Evolutionary conservation across 2,888 invertebrate genomes (phyloP).

Genomic region (Gryllus longicercus): DNA sequence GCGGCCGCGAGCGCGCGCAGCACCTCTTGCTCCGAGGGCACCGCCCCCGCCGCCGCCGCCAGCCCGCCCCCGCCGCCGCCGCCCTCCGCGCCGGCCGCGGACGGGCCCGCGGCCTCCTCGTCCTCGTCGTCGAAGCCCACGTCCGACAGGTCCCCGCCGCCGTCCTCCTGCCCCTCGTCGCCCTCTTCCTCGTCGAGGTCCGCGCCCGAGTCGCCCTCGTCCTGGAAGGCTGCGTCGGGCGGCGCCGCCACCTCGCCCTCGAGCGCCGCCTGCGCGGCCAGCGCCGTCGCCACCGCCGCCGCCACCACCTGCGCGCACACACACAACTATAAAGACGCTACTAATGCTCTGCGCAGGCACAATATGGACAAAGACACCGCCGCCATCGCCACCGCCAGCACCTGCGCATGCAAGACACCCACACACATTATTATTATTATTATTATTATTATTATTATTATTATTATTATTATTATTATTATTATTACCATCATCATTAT

Average conservation of each 20-base stretch:
- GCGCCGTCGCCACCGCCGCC: not conserved
- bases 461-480: too few relatives aligned
- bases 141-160: not conserved
- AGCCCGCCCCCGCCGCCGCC: not conserved
- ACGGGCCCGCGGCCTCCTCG: not conserved
- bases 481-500: too few relatives aligned
- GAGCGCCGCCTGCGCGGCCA: not conserved
- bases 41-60: not conserved
- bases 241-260: not conserved
- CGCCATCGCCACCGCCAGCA: too few relatives aligned
- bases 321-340: too few relatives aligned
- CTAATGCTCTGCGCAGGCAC: too few relatives aligned
- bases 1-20: constrained; percentile 55
- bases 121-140: not conserved
- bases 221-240: not conserved
- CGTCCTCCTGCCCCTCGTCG: not conserved
- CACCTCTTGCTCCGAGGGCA: not conserved
- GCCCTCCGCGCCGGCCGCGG: not conserved
- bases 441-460: too few relatives aligned
- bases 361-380: too few relatives aligned
- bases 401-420: too few relatives aligned
- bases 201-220: not conserved
- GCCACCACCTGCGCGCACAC: not conserved
- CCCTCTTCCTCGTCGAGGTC: not conserved
- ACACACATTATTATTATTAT: too few relatives aligned